Conservation (phyloP, 2,888 invertebrate species). For the Eristalinus sepulchralis region DNA sequence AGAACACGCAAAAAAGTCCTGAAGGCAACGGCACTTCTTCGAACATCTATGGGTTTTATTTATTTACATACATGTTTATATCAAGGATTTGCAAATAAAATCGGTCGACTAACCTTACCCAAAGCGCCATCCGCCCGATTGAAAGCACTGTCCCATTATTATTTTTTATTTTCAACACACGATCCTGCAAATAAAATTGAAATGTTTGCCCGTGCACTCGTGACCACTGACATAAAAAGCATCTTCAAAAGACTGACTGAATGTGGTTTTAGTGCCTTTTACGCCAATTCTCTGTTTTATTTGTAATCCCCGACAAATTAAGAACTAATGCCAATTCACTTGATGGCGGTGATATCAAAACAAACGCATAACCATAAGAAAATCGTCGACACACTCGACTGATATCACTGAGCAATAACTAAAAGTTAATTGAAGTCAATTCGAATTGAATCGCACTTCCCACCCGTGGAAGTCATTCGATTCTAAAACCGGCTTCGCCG, state of each 20-base stretch:
- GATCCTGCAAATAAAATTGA: background rate
- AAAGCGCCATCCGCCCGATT: background rate
- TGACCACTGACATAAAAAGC: background rate
- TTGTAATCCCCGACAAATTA: background rate
- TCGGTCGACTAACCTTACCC: background rate
- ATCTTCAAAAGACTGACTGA: background rate
- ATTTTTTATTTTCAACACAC: background rate
- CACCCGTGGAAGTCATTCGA: background rate
- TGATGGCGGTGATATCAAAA: slow-evolving; percentile 2
- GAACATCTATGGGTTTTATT: too few species aligned
- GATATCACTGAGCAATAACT: slow-evolving; percentile 12
- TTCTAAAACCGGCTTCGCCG: background rate
- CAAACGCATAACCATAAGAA: background rate
- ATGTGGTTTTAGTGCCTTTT: background rate
- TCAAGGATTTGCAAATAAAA: too few species aligned
- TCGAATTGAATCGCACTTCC: background rate
- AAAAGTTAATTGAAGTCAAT: slow-evolving; percentile 39
- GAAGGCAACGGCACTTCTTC: too few species aligned
- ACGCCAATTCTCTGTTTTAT: background rate
- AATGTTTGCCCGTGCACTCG: background rate
- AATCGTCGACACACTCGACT: background rate
- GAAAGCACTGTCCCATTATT: background rate
- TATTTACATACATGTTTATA: too few species aligned
- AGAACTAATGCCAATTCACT: background rate
- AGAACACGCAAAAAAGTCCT: too few species aligned